phyloP scores from a whole-genome alignment of 2,888 invertebrate species.

The Apotomis betuletana region DNA sequence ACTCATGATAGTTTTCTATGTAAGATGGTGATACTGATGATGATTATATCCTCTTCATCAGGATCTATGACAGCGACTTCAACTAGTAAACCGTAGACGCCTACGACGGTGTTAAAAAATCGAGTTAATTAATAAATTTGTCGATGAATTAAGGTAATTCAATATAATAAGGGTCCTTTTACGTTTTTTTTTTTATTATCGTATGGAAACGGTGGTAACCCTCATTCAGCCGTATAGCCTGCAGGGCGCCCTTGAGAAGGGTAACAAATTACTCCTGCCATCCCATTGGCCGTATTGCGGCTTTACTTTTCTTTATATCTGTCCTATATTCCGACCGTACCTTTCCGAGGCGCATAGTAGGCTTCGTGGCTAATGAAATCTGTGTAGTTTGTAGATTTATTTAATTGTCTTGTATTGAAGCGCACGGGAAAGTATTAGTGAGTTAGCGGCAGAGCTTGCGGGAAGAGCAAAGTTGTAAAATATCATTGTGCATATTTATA shows the following conservation, averaged over 20 bases:
- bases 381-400: constrained; percentile 1
- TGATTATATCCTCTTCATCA: no score
- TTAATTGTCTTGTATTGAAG: not conserved
- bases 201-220: constrained; percentile 21
- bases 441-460: no score
- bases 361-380: constrained; percentile 24
- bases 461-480: no score
- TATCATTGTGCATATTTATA: no score
- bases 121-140: no score
- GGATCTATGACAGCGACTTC: no score
- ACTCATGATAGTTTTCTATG: no score
- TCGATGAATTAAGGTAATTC: no score
- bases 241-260: constrained; percentile 31
- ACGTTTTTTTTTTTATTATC: constrained; percentile 6
- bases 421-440: not conserved
- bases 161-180: no score
- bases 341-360: constrained; percentile 1
- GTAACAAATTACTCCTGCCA: constrained; percentile 35
- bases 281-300: constrained; percentile 27
- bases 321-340: constrained; percentile 11
- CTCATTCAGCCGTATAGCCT: constrained; percentile 31
- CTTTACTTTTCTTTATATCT: constrained; percentile 32
- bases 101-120: no score
- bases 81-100: no score
- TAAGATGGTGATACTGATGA: no score